phyloP scores from a whole-genome alignment of 1,140 invertebrate species.

The Drosophila truncata region DNA sequence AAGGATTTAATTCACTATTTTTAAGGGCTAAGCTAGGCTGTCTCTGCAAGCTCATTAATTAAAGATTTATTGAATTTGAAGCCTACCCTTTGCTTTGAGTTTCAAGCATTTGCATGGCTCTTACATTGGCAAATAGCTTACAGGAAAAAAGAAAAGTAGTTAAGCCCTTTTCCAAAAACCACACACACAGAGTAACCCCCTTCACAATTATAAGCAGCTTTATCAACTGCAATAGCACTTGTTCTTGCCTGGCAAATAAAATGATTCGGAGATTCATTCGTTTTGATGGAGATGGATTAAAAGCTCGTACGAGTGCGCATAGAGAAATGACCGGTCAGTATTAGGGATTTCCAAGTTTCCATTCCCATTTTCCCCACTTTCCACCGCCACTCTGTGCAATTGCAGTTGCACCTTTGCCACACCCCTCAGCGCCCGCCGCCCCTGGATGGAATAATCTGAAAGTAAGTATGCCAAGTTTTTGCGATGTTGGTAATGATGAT shows the following conservation, averaged over 20 bases:
- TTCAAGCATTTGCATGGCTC: slow-evolving; percentile 11
- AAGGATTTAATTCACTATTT: background rate
- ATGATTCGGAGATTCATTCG: slow-evolving; percentile 52
- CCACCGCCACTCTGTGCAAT: slow-evolving; percentile 30
- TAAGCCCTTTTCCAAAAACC: slow-evolving; percentile 14
- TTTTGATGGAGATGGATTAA: slow-evolving; percentile 55
- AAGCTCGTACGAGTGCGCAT: slow-evolving; percentile 44
- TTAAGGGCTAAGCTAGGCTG: background rate
- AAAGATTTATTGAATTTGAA: background rate
- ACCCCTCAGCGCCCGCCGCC: background rate
- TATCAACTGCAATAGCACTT: slow-evolving; percentile 42
- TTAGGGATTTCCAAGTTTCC: slow-evolving; percentile 30
- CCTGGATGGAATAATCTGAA: slow-evolving; percentile 38
- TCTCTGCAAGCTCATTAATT: slow-evolving; percentile 12
- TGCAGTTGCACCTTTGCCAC: slow-evolving; percentile 43
- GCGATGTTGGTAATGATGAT: slow-evolving; percentile 37
- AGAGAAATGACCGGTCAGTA: slow-evolving; percentile 44
- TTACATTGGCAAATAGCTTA: background rate
- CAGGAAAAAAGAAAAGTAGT: background rate
- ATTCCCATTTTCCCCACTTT: background rate
- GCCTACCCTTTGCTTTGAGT: slow-evolving; percentile 9
- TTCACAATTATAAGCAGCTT: slow-evolving; percentile 52
- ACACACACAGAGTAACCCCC: background rate
- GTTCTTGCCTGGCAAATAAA: slow-evolving; percentile 39
- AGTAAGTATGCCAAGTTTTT: slow-evolving; percentile 38